phyloP scores from a whole-genome alignment of 2,797 vertebrate species.

The Australoheros facetus region DNA sequence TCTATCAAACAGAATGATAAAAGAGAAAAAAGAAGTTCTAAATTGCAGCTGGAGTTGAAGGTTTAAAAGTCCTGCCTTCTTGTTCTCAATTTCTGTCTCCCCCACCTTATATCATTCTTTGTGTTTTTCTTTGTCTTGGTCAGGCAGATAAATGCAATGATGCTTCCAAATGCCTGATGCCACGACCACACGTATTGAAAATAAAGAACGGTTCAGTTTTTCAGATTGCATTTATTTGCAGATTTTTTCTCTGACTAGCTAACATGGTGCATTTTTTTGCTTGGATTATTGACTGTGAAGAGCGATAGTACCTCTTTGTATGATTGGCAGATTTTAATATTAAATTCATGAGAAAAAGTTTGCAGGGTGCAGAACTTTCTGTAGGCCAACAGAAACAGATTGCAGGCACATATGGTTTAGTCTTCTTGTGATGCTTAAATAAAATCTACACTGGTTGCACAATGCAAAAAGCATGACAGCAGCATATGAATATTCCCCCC shows the following conservation, averaged over 20 bases:
- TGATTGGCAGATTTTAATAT: not conserved
- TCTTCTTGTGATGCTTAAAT: constrained; percentile 19
- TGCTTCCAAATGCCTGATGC: not conserved
- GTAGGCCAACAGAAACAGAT: constrained; percentile 32
- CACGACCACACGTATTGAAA: not conserved
- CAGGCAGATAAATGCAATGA: not conserved
- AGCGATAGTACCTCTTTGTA: not conserved
- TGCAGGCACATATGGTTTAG: constrained; percentile 54
- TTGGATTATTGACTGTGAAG: not conserved
- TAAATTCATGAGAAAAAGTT: constrained; percentile 1
- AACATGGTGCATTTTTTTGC: not conserved
- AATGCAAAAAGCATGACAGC: constrained; percentile 11
- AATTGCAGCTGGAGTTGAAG: not conserved
- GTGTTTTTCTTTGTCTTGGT: not conserved
- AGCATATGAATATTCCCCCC: constrained; percentile 3
- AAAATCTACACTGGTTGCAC: constrained; percentile 17
- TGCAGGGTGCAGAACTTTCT: not conserved
- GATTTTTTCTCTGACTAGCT: not conserved
- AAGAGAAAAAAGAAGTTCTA: not conserved
- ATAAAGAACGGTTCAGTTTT: not conserved
- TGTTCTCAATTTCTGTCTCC: not conserved
- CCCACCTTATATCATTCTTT: not conserved
- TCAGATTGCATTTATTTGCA: not conserved
- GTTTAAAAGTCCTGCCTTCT: not conserved
- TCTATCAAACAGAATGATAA: not conserved